phyloP scores from a whole-genome alignment of 2,797 vertebrate species.

The Eulemur rubriventer region DNA sequence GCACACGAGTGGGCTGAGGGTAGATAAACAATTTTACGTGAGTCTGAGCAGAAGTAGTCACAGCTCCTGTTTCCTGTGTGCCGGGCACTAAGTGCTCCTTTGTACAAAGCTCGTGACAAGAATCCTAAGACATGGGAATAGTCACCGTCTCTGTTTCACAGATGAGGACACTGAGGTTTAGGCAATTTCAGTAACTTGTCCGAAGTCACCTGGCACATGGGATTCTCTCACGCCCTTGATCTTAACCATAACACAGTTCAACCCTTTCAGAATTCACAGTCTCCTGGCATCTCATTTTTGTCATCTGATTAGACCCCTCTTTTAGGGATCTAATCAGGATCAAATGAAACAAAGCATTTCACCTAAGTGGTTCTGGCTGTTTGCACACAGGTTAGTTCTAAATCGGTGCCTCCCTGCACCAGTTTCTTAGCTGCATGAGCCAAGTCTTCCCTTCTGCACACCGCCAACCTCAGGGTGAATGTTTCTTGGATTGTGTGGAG shows the following conservation, averaged over 20 bases:
- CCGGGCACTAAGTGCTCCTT: neutral
- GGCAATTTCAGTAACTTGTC: neutral
- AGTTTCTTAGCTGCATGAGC: neutral
- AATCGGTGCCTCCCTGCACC: neutral
- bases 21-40: neutral
- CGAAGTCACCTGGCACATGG: too few relatives aligned
- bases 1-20: fast-evolving
- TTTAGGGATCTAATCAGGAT: too few relatives aligned
- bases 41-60: neutral
- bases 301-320: neutral
- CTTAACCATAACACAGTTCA: neutral
- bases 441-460: too few relatives aligned
- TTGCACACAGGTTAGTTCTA: neutral
- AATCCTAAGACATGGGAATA: neutral
- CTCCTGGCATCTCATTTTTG: neutral
- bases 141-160: neutral
- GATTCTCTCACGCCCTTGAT: too few relatives aligned
- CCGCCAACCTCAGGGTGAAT: neutral
- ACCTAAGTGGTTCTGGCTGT: neutral
- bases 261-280: neutral
- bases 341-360: neutral
- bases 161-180: neutral
- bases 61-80: neutral
- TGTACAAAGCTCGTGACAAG: neutral
- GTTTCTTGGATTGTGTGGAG: neutral